These are phyloP conservation scores for Drymodes brunneopygia DNA, from an alignment of 2,113 vertebrate species.

Conservation along the genomic window DNA sequence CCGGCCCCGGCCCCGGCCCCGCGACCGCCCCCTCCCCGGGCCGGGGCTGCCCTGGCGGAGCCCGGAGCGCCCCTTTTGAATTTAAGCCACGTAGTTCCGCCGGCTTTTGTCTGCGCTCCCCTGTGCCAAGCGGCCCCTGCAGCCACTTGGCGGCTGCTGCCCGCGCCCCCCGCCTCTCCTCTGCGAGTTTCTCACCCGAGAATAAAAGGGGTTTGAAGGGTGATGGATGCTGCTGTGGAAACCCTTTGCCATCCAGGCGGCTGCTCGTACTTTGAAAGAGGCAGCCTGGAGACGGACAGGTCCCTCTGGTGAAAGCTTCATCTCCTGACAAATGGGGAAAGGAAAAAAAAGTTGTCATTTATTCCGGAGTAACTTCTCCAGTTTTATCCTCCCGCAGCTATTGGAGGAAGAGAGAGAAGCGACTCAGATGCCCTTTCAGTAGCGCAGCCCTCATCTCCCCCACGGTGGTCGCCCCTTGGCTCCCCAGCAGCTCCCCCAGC, in stretches of 20 bases:
- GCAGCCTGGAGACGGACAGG: not conserved
- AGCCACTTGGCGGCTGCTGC: not conserved
- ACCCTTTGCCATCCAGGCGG: not conserved
- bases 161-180: not conserved
- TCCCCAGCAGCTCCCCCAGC: not conserved
- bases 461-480: accelerated
- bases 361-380: not conserved
- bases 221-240: not conserved
- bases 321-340: not conserved
- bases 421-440: too few species aligned
- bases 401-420: not conserved
- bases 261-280: not conserved
- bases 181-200: not conserved
- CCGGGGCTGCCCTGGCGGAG: not conserved
- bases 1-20: not conserved
- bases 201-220: not conserved
- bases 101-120: slow-evolving; percentile 13
- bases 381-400: not conserved
- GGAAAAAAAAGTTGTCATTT: not conserved
- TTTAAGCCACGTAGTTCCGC: slow-evolving; percentile 53
- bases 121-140: not conserved
- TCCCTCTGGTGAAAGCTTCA: not conserved
- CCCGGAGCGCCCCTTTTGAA: slow-evolving; percentile 10
- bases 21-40: not conserved
- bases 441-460: not conserved